Percentiles rank a stretch among this genome's conserved stretches.
These are phyloP conservation scores for Clarias fuscus DNA, from an alignment of 2,797 vertebrate species.

Conservation along the genomic window DNA sequence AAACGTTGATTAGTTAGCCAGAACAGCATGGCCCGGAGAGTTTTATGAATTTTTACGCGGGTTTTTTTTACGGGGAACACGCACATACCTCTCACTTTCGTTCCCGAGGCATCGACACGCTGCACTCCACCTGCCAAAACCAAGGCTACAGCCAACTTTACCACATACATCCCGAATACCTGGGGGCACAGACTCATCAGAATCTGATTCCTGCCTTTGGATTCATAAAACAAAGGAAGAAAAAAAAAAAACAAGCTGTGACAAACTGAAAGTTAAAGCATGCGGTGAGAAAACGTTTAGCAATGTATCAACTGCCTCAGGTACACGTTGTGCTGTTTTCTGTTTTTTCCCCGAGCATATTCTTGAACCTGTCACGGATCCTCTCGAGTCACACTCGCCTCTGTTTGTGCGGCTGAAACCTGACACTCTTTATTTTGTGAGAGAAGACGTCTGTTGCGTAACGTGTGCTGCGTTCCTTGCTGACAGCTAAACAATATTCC, in stretches of 20 bases:
- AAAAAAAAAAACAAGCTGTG: not conserved
- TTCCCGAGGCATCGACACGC: constrained; percentile 87
- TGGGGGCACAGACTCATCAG: constrained; percentile 93
- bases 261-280: not conserved
- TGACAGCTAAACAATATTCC: not conserved
- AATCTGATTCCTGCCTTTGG: constrained; percentile 89
- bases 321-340: not conserved
- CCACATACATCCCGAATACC: constrained; percentile 93
- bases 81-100: constrained; percentile 85
- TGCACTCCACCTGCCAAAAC: constrained; percentile 95
- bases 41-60: not conserved
- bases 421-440: not conserved
- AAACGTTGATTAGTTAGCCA: not conserved
- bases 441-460: not conserved
- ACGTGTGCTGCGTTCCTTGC: not conserved
- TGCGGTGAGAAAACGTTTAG: not conserved
- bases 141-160: constrained; percentile 94
- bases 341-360: not conserved
- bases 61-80: not conserved
- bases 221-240: not conserved
- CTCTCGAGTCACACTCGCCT: not conserved
- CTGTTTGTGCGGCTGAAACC: not conserved
- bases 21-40: no score
- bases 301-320: not conserved
- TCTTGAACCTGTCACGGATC: not conserved